Conservation (phyloP, 1,140 invertebrate genomes). For the Carcinoscorpius rotundicauda region DNA sequence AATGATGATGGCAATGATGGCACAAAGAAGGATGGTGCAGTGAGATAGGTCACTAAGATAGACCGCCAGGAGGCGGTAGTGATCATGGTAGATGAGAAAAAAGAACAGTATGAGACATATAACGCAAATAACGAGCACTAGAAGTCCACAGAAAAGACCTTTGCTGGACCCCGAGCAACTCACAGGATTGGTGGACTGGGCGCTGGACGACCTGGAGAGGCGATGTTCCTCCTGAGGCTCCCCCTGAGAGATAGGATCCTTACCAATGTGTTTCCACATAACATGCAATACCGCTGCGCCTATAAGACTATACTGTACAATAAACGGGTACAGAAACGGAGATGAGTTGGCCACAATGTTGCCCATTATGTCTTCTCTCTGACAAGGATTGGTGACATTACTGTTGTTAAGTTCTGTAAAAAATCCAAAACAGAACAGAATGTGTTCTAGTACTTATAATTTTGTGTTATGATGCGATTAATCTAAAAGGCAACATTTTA, state of each 20-base stretch:
- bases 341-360: constrained; percentile 70
- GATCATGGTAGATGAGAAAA: constrained; percentile 56
- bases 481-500: neutral
- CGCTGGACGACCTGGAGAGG: constrained; percentile 14
- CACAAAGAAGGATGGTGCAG: constrained; percentile 70
- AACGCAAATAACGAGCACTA: constrained; percentile 75
- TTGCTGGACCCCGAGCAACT: constrained; percentile 68
- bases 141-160: constrained; percentile 83
- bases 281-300: constrained; percentile 86
- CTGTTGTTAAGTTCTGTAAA: constrained; percentile 17
- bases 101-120: constrained; percentile 91
- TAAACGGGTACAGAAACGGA: constrained; percentile 88
- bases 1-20: constrained; percentile 74
- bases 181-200: constrained; percentile 10
- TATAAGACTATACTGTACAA: constrained; percentile 93
- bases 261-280: constrained; percentile 86
- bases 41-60: constrained; percentile 83
- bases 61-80: constrained; percentile 49
- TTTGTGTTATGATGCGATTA: neutral
- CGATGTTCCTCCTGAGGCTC: constrained; percentile 4
- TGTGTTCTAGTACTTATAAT: neutral
- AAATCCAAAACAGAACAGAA: neutral
- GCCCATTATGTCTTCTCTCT: constrained; percentile 27
- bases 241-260: constrained; percentile 16
- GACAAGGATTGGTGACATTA: constrained; percentile 23